phyloP scores from a whole-genome alignment of 2,113 vertebrate genomes.

The Arizona elegans region DNA sequence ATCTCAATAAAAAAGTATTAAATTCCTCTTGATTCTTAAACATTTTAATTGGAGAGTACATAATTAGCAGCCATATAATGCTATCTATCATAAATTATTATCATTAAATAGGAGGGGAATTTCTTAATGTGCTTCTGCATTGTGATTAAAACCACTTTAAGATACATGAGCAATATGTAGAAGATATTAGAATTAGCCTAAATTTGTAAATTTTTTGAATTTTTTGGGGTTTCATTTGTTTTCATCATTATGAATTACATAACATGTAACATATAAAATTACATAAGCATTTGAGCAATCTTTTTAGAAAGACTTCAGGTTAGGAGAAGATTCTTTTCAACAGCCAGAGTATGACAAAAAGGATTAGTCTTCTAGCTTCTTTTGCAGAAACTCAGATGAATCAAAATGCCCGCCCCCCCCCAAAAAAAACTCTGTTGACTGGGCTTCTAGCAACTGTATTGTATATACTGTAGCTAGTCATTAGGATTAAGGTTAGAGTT shows the following conservation, averaged over 20 bases:
- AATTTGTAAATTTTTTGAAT: not conserved
- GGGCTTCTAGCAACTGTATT: not conserved
- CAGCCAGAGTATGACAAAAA: not conserved
- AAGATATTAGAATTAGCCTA: not conserved
- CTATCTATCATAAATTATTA: not conserved
- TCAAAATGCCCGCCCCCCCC: not conserved
- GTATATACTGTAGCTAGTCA: not conserved
- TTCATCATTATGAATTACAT: not conserved
- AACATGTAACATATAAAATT: not conserved
- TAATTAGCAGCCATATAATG: not conserved
- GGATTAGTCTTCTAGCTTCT: not conserved
- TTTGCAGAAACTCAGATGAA: not conserved
- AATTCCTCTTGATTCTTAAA: not conserved
- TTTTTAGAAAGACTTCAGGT: not conserved
- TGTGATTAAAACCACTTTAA: not conserved
- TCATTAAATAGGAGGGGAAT: not conserved
- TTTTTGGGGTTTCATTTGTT: slow-evolving; percentile 7
- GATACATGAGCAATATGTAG: not conserved
- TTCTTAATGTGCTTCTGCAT: rapidly evolving
- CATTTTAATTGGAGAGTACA: not conserved
- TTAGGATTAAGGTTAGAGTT: not conserved
- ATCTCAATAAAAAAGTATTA: not conserved
- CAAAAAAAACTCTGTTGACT: not conserved
- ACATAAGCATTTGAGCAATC: not conserved
- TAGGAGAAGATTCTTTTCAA: not conserved